Base-by-base conservation (phyloP, 2,113 vertebrate species). In the Alligator mississippiensis region DNA sequence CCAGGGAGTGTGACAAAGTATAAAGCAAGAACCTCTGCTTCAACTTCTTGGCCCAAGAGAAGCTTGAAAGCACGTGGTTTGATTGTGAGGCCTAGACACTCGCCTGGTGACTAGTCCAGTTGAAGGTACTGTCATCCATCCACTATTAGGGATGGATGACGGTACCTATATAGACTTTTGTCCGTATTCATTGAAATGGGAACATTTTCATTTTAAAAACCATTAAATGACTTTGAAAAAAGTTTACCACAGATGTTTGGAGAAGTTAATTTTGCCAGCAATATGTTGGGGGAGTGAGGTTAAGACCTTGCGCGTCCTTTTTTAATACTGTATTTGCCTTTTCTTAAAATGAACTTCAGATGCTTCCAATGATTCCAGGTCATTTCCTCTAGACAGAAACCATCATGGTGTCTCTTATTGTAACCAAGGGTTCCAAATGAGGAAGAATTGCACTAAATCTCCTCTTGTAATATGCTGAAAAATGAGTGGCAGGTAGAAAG, bases 361-460 rank as follows among this genome's bases (percentile, higher is more conserved):
- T 97, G 96, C 92, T 96, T 97, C 58, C 87, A 96, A 82, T 96
- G 96, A 96, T 94, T 93, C 94, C 74, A 62, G 94, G 94, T 97
- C 88, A 96, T 94, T 97, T 97, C 94, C 93, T 95, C 64, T 93
- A 95, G 96, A 93, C 95, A 97, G 91, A 96, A 97, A 96, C 84
- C 96, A 97, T 96, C 96, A 96, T 96, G 95, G 55, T 94, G 96
- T 97, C 95, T 78, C 82, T 93, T 90, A 94, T 92, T 91, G 47
- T 92, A 87, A 93, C 80, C 87, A 93, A 92, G 84, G 58, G 94
- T 66, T 66, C 86, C 82, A 77, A 80, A 89, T 55, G 61, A 75
- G 92, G 94, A 95, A 90, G 77, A 77, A 84, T 86, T 86, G 90
- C 92, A 93, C 76, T 92, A 72, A 93, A 78, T 17, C 22, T 66